Evolutionary conservation across 2,888 invertebrate species (phyloP).

Genomic region (Diploptera punctata): DNA sequence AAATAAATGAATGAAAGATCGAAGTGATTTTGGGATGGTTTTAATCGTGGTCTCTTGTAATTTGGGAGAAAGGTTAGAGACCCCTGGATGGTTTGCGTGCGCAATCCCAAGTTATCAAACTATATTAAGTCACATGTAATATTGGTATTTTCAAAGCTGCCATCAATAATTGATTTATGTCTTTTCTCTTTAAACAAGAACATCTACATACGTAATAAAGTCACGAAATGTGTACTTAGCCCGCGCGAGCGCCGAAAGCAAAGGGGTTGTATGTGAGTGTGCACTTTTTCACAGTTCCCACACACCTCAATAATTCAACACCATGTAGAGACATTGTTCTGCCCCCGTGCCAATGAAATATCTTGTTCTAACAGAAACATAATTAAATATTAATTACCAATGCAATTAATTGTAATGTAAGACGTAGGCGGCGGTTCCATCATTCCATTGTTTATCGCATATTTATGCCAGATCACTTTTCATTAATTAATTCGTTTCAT

Average conservation of each 20-base stretch:
- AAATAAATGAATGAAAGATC: no score
- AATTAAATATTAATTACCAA: no score
- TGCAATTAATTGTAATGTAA: no score
- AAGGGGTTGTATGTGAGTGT: constrained; percentile 13
- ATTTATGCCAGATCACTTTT: no score
- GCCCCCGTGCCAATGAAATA: neutral
- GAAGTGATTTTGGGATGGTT: no score
- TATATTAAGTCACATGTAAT: constrained; percentile 28
- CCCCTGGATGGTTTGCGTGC: no score
- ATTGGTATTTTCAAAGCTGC: constrained; percentile 14
- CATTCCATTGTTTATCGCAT: no score
- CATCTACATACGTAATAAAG: constrained; percentile 25
- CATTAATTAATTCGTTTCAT: no score
- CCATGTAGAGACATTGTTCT: constrained; percentile 6
- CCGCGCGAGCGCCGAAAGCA: neutral
- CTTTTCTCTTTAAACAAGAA: constrained; percentile 29
- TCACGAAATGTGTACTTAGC: constrained; percentile 12
- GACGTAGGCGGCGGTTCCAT: no score
- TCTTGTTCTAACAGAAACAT: neutral
- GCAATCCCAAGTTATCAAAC: constrained; percentile 16
- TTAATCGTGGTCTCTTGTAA: no score
- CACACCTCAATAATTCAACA: neutral
- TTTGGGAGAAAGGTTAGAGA: no score
- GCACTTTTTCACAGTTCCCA: constrained; percentile 21
- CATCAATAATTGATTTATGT: constrained; percentile 21